Conservation (phyloP, 2,797 vertebrate genomes). For the Ctenosaura bakeri region DNA sequence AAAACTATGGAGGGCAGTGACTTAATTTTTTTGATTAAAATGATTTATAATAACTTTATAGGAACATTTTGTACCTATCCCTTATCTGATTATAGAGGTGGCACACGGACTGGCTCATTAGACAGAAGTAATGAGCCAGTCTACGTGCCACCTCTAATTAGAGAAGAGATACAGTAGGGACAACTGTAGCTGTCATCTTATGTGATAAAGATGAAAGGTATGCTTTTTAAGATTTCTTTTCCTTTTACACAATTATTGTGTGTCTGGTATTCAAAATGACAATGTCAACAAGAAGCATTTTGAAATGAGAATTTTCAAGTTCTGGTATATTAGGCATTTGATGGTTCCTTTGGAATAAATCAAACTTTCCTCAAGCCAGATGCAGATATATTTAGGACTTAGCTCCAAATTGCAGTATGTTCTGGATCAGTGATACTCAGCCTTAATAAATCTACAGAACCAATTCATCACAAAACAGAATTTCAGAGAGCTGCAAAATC, state of each 20-base stretch:
- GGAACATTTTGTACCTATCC: slow-evolving; percentile 84
- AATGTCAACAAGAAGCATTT: slow-evolving; percentile 56
- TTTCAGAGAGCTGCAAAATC: slow-evolving; percentile 51
- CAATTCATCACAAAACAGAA: slow-evolving; percentile 57
- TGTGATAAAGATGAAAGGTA: slow-evolving; percentile 77
- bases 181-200: slow-evolving; percentile 80
- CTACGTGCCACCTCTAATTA: slow-evolving; percentile 86
- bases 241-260: slow-evolving; percentile 48
- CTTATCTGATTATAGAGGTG: slow-evolving; percentile 87
- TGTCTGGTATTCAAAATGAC: slow-evolving; percentile 51
- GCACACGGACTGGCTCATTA: slow-evolving; percentile 83
- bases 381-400: slow-evolving; percentile 44
- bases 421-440: slow-evolving; percentile 52
- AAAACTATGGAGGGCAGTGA: slow-evolving; percentile 74
- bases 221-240: slow-evolving; percentile 66
- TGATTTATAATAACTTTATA: slow-evolving; percentile 84
- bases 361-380: slow-evolving; percentile 42
- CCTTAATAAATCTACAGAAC: slow-evolving; percentile 41
- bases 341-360: slow-evolving; percentile 36
- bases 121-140: slow-evolving; percentile 86
- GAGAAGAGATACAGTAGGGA: slow-evolving; percentile 84
- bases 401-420: slow-evolving; percentile 48
- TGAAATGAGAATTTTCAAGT: slow-evolving; percentile 57
- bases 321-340: background rate
- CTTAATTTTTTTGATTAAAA: slow-evolving; percentile 79